Conservation (phyloP, 2,888 invertebrate genomes). For the Rotaria macrura region DNA sequence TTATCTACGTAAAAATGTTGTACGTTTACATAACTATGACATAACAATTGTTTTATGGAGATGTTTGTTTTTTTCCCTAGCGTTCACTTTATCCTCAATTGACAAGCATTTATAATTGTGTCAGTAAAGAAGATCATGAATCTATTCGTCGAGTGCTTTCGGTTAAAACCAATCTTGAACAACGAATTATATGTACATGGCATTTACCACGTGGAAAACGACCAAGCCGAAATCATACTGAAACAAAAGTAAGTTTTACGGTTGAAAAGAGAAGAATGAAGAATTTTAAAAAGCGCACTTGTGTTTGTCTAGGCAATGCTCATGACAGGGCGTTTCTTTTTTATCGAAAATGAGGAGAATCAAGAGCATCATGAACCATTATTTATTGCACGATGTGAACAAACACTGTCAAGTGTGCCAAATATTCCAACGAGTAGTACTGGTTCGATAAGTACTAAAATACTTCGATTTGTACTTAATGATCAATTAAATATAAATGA, state of each 20-base stretch:
- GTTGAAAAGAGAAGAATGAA: background rate
- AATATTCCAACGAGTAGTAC: background rate
- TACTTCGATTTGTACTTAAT: background rate
- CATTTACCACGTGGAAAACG: background rate
- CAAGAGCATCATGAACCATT: background rate
- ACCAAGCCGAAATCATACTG: background rate
- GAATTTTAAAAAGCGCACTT: background rate
- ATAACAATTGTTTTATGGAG: background rate
- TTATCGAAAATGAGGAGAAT: background rate
- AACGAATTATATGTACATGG: background rate
- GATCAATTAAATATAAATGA: background rate
- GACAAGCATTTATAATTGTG: background rate
- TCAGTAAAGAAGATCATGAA: background rate
- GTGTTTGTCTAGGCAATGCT: background rate
- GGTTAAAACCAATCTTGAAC: background rate
- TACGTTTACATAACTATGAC: background rate
- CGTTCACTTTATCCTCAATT: background rate
- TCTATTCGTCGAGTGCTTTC: background rate
- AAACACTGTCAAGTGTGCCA: background rate
- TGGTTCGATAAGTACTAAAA: background rate
- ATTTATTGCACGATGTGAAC: conserved; percentile 1
- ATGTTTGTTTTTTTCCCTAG: background rate
- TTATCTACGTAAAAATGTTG: background rate
- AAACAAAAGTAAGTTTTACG: background rate
- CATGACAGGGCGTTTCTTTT: background rate